phyloP scores from a whole-genome alignment of 2,113 vertebrate species.

The Poeciliopsis turrubarensis region DNA sequence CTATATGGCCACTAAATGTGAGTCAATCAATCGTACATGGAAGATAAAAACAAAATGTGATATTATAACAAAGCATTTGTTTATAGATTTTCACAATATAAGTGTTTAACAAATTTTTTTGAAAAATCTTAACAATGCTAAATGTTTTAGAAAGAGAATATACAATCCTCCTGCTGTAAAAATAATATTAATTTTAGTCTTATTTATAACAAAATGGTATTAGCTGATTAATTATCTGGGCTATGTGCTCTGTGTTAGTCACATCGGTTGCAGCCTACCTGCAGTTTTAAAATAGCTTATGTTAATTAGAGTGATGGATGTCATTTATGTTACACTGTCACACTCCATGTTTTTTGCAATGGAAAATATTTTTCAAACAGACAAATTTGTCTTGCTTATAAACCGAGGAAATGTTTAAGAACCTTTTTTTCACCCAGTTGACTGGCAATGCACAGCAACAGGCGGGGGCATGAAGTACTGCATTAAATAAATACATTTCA shows the following conservation, averaged over 20 bases:
- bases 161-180: not conserved
- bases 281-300: not conserved
- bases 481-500: not conserved
- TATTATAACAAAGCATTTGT: not conserved
- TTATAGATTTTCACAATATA: not conserved
- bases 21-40: not conserved
- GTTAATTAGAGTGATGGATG: not conserved
- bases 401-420: not conserved
- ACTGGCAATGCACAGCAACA: too few relatives aligned
- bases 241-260: too few relatives aligned
- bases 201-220: too few relatives aligned
- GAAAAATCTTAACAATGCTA: not conserved
- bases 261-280: not conserved
- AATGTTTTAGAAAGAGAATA: not conserved
- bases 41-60: not conserved
- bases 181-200: too few relatives aligned
- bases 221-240: too few relatives aligned
- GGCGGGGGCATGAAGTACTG: too few relatives aligned
- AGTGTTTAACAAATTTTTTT: not conserved
- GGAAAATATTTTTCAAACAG: not conserved
- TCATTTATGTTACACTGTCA: too few relatives aligned
- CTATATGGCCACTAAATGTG: constrained; percentile 3
- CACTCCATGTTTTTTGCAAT: too few relatives aligned
- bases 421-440: too few relatives aligned
- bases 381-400: not conserved